Conservation (phyloP, 2,888 invertebrate genomes). For the Fragum whitleyi region DNA sequence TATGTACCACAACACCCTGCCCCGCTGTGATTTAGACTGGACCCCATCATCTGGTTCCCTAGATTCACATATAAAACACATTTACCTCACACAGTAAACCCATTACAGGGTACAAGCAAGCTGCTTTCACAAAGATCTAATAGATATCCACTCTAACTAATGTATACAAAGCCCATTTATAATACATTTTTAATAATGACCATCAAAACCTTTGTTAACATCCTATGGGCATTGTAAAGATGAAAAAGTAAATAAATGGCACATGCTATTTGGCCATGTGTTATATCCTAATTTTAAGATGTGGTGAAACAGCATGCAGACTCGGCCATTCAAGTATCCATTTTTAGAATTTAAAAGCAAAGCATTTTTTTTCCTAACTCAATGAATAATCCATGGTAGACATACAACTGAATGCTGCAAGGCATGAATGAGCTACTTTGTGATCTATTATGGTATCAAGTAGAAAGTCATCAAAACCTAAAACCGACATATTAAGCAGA, state of each 20-base stretch:
- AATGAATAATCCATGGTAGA: too few relatives aligned
- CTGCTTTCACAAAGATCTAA: conserved; percentile 21
- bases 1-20: conserved; percentile 24
- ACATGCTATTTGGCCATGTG: conserved; percentile 12
- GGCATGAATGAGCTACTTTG: too few relatives aligned
- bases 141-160: conserved; percentile 17
- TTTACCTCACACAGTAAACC: conserved; percentile 40
- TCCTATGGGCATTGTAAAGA: conserved; percentile 2
- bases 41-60: conserved; percentile 31
- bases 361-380: too few relatives aligned
- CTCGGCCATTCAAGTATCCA: too few relatives aligned
- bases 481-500: too few relatives aligned
- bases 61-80: conserved; percentile 21
- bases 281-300: too few relatives aligned
- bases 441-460: too few relatives aligned
- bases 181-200: conserved; percentile 26
- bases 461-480: too few relatives aligned
- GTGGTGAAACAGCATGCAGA: too few relatives aligned
- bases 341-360: too few relatives aligned
- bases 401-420: too few relatives aligned
- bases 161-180: conserved; percentile 28
- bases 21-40: conserved; percentile 24
- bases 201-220: conserved; percentile 14
- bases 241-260: conserved; percentile 15
- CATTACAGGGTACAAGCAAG: conserved; percentile 24